Conservation (phyloP, 2,888 invertebrate genomes). For the Nymphalis urticae region DNA sequence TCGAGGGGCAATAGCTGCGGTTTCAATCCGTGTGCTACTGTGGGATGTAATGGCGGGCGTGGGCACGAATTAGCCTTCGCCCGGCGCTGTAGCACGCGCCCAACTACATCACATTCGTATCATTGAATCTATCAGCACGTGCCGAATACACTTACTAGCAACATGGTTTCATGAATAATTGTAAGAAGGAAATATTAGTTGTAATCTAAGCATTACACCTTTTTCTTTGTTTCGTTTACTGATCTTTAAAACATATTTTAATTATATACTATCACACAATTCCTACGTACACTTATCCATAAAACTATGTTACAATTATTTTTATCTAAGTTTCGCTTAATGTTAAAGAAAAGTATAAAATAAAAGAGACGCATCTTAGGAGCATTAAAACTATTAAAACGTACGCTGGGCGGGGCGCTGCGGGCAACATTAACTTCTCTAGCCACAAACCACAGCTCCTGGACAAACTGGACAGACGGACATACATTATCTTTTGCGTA, state of each 20-base stretch:
- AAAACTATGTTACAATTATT: too few species aligned
- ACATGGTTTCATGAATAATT: too few species aligned
- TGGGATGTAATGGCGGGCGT: conserved; percentile 76
- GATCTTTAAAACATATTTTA: too few species aligned
- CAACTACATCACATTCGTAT: conserved; percentile 12
- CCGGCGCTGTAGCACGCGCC: conserved; percentile 37
- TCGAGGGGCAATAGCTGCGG: conserved; percentile 72
- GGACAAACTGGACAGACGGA: conserved; percentile 54
- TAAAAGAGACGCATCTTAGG: conserved; percentile 21
- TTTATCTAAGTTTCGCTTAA: too few species aligned
- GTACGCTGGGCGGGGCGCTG: conserved; percentile 56
- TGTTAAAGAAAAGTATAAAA: background rate
- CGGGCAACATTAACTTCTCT: conserved; percentile 64
- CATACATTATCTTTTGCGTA: conserved; percentile 52
- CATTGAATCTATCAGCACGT: conserved; percentile 10
- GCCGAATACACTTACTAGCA: background rate
- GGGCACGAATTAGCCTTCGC: conserved; percentile 65
- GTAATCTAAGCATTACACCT: too few species aligned
- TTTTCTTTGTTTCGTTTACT: too few species aligned
- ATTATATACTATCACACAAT: too few species aligned
- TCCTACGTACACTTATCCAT: too few species aligned
- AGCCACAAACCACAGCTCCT: conserved; percentile 78
- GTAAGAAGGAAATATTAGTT: too few species aligned
- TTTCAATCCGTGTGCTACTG: conserved; percentile 76
- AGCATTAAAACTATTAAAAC: conserved; percentile 76